These are phyloP conservation scores for Morpho helenor DNA, from an alignment of 2,888 invertebrate species.

Conservation along the genomic window DNA sequence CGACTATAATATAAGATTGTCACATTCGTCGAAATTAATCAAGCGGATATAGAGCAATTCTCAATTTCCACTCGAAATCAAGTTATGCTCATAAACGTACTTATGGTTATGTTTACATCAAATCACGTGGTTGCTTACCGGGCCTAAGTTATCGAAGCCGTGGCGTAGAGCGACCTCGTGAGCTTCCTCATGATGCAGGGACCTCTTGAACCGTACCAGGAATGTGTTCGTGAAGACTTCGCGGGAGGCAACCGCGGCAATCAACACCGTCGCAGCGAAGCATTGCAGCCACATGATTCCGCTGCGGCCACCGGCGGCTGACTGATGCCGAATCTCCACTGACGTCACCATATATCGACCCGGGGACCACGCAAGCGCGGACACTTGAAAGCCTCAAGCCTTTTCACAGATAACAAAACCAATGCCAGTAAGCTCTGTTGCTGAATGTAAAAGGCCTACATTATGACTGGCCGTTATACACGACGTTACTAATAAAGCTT, in stretches of 20 bases:
- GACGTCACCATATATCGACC: conserved; percentile 75
- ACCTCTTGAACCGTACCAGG: conserved; percentile 91
- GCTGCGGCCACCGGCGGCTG: conserved; percentile 63
- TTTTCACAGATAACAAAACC: conserved; percentile 52
- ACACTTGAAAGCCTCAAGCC: conserved; percentile 26
- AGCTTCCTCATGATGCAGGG: conserved; percentile 87
- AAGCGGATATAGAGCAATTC: conserved; percentile 1
- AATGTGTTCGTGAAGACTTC: conserved; percentile 98
- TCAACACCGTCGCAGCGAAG: conserved; percentile 62
- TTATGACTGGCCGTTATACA: conserved; percentile 25
- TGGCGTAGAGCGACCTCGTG: conserved; percentile 90
- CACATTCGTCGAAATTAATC: background rate
- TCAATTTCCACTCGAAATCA: conserved; percentile 20
- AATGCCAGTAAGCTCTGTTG: conserved; percentile 45
- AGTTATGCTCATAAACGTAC: conserved; percentile 18
- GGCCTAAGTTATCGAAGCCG: conserved; percentile 96
- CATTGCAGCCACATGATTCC: conserved; percentile 73
- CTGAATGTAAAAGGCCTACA: conserved; percentile 37
- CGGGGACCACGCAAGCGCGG: conserved; percentile 57
- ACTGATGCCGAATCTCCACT: conserved; percentile 58
- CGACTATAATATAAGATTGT: background rate
- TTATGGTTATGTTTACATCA: conserved; percentile 60
- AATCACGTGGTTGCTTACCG: conserved; percentile 87
- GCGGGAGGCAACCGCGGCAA: conserved; percentile 58
- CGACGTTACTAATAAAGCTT: conserved; percentile 5